These are phyloP conservation scores for Riparia riparia DNA, from an alignment of 2,113 vertebrate species.

Conservation along the genomic window DNA sequence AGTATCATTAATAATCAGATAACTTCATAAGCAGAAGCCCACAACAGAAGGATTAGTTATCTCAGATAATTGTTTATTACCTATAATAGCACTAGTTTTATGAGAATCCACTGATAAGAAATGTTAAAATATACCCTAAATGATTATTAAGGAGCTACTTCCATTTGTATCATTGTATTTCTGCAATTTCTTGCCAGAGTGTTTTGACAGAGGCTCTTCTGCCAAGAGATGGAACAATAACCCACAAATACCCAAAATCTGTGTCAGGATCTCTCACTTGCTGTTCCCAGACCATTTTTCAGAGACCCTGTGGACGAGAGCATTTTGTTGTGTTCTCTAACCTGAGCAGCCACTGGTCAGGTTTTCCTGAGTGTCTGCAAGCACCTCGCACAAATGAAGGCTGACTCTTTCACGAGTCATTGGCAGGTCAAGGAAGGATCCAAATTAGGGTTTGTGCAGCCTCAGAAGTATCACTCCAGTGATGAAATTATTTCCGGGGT, in stretches of 20 bases:
- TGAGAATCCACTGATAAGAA: background rate
- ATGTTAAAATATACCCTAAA: background rate
- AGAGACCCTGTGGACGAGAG: fast-evolving
- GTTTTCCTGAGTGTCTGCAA: background rate
- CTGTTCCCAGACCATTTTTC: background rate
- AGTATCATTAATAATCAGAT: background rate
- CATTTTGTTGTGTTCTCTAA: background rate
- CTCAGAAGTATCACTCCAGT: background rate
- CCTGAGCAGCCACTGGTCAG: background rate
- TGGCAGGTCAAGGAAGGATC: background rate
- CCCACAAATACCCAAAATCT: background rate
- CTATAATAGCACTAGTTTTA: background rate
- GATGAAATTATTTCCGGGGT: background rate
- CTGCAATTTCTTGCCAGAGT: background rate
- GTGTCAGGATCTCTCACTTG: background rate
- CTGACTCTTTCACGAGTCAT: background rate
- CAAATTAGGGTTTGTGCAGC: background rate
- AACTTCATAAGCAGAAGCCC: background rate
- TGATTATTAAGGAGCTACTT: background rate
- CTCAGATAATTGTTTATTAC: background rate
- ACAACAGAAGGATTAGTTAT: background rate
- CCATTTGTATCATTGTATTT: background rate
- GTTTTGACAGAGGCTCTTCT: background rate
- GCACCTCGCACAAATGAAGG: background rate
- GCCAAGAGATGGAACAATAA: background rate